Base-by-base conservation (phyloP, 2,888 invertebrate species). In the Branchellion lobata region DNA sequence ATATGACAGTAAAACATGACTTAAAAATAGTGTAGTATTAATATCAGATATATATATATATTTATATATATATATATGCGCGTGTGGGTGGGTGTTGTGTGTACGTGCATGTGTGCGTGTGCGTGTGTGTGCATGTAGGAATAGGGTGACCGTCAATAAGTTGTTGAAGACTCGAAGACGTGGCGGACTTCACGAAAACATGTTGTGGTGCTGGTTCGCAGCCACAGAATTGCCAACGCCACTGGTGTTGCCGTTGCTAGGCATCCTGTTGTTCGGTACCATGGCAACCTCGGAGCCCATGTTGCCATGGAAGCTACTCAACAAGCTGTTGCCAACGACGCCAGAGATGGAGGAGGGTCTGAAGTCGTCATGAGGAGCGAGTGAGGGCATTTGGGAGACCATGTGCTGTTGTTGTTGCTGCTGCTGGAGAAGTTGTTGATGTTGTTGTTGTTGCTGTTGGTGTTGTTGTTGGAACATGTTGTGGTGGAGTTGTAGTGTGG, bases 271-370 rank as follows among this genome's bases (percentile, higher is more conserved):
- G 21, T 24, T 31, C 8, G 5, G 3, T 14, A 40, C 40, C 40
- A 40, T 40, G n/a, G 61, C 21, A 57, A 24, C 21, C 14, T 57
- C 61, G 21, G 14, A 3, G 5, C 11, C 14, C 61, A 57, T 57
- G 61, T 57, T 57, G 61, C 61, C 61, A 18, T 57, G 61, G 61
- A 57, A 57, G 21, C 61, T 57, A n/a, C n/a, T 57, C 61, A 57
- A 57, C 61, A 57, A 57, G 61, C 61, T n/a, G 61, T 57, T 57
- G 24, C n/a, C 61, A 24, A 57, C 61, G 21, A n/a, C 61, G 61
- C 61, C 61, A n/a, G 61, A 57, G 21, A 57, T 5, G 21, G 61
- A n/a, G 21, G 61, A 57, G 3, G 21, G 21, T n/a, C 61, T 57
- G 61, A 57, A 57, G 24, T 57, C 61, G 5, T 57, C 61, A 18